Evolutionary conservation across 2,113 vertebrate genomes (phyloP), one percentile per base, ranked within the genome.

Genomic region (Agapornis roseicollis): DNA sequence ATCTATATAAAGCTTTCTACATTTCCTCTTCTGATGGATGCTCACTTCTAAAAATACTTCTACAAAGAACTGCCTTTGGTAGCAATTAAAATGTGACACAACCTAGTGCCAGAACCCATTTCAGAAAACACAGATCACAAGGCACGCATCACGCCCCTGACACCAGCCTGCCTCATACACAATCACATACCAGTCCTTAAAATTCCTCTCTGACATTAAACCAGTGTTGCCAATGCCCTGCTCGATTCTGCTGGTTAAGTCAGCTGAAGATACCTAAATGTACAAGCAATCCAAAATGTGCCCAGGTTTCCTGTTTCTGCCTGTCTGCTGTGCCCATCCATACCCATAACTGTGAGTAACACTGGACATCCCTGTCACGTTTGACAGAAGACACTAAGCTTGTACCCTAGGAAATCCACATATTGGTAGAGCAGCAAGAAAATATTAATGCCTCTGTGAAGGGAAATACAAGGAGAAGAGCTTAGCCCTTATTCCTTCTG

Each of bases 1-100:
- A 90, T 85, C 63, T 92, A 49, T 77, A 88, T 61, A 70, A 90
- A 90, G 88, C n/a, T 77, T 77, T n/a, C 68, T 88, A 41, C 82
- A 80, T 73, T 92, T 88, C 88, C 88, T 46, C 47, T 78, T 87
- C 74, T 77, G 64, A 91, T 70, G 80, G 66, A 82, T 85, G 68
- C 46, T 73, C 31, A 41, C 25, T 83, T 77, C 94, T 73, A 83
- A 93, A 93, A 93, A 85, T 88, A 90, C 28, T 85, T 88, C 29
- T 73, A 92, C 37, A 58, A 88, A 92, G 49, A 85, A 29, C 58
- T 63, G 46, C 41, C 79, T 88, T 91, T 22, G 31, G 71, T 73
- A 77, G 88, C 76, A 85, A 93, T 83, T 86, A 63, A 95, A 82
- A 58, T 25, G 11, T 65, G 76, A 85, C 66, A 88, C 37, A 53